Base-by-base conservation (phyloP, 2,113 vertebrate genomes). In the Ophiodon elongatus region DNA sequence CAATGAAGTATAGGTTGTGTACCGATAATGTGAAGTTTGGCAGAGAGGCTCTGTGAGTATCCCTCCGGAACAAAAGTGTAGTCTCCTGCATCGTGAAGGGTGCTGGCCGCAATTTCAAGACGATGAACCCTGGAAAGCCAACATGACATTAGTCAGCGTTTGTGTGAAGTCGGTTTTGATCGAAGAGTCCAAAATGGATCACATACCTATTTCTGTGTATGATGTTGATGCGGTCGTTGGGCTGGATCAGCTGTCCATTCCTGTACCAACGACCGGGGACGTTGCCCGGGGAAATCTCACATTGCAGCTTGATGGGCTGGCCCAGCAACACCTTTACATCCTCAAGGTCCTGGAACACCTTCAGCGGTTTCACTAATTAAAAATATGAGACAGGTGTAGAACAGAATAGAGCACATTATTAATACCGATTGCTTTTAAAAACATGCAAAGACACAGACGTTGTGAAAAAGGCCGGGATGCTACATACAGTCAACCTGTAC, bases 1-100 rank as follows among this genome's bases (percentile, higher is more conserved):
- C 11, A 67, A 11, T 9, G 31, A 72, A 29, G n/a, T 10, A 57
- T 52, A 8, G 8, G 27, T 85, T 63, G 27, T 39, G 17, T 94
- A 99, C 98, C 98, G 82, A 98, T 96, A 77, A 99, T 94, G 63
- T 97, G 97, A 43, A 99, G 82, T 96, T 97, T 98, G 88, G 96
- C 96, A 63, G 95, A 92, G 87, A 99, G 96, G 79, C 96, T 97
- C 65, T 96, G 90, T 47, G 96, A 92, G 82, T 99, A 99, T 27
- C 96, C 96, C 73, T 99, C 98, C 27, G 97, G 98, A 75, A 98
- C 92, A 90, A 99, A 99, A 41, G 96, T 97, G 80, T 99, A 99
- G 73, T 99, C 97, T 59, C 97, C 98, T 69, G 97, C 96, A 81
- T 99, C 98, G 19, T 98, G 97, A 82, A 96, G 91, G 31, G 96